phyloP scores from a whole-genome alignment of 1,140 invertebrate genomes.

The Drosophila grimshawi region DNA sequence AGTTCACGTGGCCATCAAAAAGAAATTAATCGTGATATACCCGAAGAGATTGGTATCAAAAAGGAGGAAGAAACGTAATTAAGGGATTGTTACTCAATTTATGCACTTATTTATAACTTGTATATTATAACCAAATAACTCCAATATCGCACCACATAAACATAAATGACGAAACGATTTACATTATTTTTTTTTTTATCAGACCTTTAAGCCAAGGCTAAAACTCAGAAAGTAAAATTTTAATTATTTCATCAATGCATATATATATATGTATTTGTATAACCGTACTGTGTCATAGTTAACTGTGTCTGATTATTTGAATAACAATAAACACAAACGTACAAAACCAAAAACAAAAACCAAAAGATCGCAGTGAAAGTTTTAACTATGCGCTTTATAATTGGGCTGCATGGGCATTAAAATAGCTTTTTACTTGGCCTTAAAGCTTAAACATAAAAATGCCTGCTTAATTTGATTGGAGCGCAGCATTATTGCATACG shows the following conservation, averaged over 20 bases:
- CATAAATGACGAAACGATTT: background rate
- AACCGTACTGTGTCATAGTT: conserved; percentile 39
- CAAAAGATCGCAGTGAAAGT: conserved; percentile 41
- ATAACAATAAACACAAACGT: conserved; percentile 52
- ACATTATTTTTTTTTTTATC: background rate
- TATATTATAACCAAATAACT: background rate
- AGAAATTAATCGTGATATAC: conserved; percentile 27
- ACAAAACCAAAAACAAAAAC: conserved; percentile 39
- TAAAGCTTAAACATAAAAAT: conserved; percentile 10
- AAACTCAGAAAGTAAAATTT: conserved; percentile 32
- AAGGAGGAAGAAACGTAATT: conserved; percentile 2
- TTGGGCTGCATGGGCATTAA: conserved; percentile 45
- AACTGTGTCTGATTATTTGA: conserved; percentile 44
- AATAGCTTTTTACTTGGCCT: conserved; percentile 26
- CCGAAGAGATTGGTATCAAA: conserved; percentile 18
- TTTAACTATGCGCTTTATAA: conserved; percentile 46
- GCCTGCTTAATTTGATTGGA: conserved; percentile 6
- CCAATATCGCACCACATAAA: background rate
- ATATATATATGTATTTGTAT: conserved; percentile 23
- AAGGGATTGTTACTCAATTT: background rate
- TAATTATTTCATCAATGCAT: conserved; percentile 40
- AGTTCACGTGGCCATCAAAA: conserved; percentile 28
- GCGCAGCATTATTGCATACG: background rate
- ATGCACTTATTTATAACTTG: background rate
- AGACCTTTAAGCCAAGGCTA: background rate